phyloP scores from a whole-genome alignment of 2,888 invertebrate species.

The Cataglyphis cursor region DNA sequence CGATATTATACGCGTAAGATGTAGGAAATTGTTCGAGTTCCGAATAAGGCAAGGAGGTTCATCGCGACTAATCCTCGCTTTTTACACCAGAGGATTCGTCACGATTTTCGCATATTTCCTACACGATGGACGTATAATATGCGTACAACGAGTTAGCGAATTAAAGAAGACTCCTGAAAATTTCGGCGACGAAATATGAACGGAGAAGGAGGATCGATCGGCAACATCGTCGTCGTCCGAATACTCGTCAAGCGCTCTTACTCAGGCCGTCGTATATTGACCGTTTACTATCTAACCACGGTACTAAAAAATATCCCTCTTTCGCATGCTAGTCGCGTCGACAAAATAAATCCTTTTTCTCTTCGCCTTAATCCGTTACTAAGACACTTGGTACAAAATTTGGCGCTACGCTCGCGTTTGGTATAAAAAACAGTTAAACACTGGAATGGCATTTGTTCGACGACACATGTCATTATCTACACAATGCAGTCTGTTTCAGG shows the following conservation, averaged over 20 bases:
- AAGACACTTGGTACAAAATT: constrained; percentile 83
- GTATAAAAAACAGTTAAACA: constrained; percentile 84
- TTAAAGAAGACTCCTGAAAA: constrained; percentile 26
- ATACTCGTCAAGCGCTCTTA: constrained; percentile 5
- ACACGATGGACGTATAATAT: constrained; percentile 5
- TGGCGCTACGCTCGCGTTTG: constrained; percentile 80
- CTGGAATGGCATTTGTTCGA: constrained; percentile 81
- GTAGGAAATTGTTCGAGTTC: constrained; percentile 38
- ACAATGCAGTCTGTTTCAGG: constrained; percentile 75
- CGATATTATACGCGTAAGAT: constrained; percentile 18
- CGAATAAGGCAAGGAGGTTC: constrained; percentile 40
- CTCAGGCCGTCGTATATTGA: constrained; percentile 15
- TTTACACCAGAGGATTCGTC: constrained; percentile 8
- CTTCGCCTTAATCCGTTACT: constrained; percentile 63
- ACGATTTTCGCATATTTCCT: constrained; percentile 32
- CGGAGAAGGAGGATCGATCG: constrained; percentile 24
- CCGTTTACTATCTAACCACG: constrained; percentile 37
- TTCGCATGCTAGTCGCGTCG: constrained; percentile 59
- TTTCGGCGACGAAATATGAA: constrained; percentile 28
- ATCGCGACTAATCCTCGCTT: constrained; percentile 8
- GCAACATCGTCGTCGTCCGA: constrained; percentile 48
- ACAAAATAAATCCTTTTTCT: constrained; percentile 72
- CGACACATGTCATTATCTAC: constrained; percentile 71
- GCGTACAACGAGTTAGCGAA: background rate
- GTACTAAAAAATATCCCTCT: constrained; percentile 77